Percentiles rank a stretch among this genome's conserved stretches.
Evolutionary conservation across 2,888 invertebrate species (phyloP).

Genomic region (Troides aeacus): DNA sequence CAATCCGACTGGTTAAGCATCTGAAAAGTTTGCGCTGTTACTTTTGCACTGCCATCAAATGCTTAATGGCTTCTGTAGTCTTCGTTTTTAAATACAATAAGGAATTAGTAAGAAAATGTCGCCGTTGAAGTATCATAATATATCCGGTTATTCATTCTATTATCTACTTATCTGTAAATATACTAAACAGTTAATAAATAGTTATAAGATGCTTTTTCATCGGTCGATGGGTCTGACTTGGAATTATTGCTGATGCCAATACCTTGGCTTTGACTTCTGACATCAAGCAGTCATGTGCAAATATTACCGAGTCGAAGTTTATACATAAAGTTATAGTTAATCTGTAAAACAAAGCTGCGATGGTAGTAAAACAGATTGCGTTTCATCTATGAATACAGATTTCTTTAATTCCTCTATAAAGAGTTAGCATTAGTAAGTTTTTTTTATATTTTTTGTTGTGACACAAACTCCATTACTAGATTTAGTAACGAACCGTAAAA

Average conservation of each 20-base stretch:
- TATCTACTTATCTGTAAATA: neutral
- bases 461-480: no score
- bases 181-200: neutral
- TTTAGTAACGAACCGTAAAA: neutral
- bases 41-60: slow-evolving; percentile 64
- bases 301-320: neutral
- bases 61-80: slow-evolving; percentile 44
- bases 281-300: no score
- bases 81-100: no score
- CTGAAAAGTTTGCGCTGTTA: slow-evolving; percentile 57
- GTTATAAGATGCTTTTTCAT: no score
- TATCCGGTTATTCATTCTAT: neutral
- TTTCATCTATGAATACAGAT: neutral
- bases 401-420: no score
- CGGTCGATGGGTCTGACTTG: no score
- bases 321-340: neutral
- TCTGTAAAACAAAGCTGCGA: neutral
- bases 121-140: no score
- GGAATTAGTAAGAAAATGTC: no score
- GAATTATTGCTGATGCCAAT: no score
- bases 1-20: slow-evolving; percentile 52
- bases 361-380: neutral
- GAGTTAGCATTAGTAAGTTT: no score
- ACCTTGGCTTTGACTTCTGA: no score
- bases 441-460: no score